Evolutionary conservation across 2,797 vertebrate species (phyloP).

Genomic region (Mallotus villosus): DNA sequence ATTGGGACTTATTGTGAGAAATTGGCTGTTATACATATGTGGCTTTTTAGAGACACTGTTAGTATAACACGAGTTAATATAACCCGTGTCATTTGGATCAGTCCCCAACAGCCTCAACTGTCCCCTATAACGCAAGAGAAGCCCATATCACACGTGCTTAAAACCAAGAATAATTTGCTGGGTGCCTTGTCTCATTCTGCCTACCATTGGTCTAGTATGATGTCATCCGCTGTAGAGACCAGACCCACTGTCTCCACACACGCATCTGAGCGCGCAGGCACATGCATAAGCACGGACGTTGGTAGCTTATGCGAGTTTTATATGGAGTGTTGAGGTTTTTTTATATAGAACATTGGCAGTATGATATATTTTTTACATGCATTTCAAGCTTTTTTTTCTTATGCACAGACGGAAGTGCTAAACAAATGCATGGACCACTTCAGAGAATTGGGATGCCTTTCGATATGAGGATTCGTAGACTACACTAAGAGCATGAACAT

Average conservation of each 20-base stretch:
- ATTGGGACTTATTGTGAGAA: background rate
- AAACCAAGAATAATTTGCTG: constrained; percentile 52
- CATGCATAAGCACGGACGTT: constrained; percentile 24
- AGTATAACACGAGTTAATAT: too few relatives aligned
- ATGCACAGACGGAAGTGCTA: constrained; percentile 4
- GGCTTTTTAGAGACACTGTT: too few relatives aligned
- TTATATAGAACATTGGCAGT: background rate
- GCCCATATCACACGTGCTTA: constrained; percentile 55
- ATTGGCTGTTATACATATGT: too few relatives aligned
- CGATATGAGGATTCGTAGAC: constrained; percentile 31
- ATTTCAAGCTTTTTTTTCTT: constrained; percentile 7
- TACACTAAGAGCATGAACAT: constrained; percentile 42
- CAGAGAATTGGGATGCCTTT: constrained; percentile 32
- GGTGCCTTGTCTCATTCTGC: constrained; percentile 41
- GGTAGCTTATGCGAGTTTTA: constrained; percentile 17
- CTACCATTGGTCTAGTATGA: constrained; percentile 75
- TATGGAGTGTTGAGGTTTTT: constrained; percentile 9
- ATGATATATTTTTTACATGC: constrained; percentile 7
- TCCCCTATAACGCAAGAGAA: background rate
- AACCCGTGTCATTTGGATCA: too few relatives aligned
- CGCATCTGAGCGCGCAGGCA: constrained; percentile 63
- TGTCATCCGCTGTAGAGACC: constrained; percentile 75
- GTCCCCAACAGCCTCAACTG: background rate
- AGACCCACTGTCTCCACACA: constrained; percentile 47
- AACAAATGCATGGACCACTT: constrained; percentile 38